Evolutionary conservation across 2,113 vertebrate genomes (phyloP).

Genomic region (Pithys albifrons): DNA sequence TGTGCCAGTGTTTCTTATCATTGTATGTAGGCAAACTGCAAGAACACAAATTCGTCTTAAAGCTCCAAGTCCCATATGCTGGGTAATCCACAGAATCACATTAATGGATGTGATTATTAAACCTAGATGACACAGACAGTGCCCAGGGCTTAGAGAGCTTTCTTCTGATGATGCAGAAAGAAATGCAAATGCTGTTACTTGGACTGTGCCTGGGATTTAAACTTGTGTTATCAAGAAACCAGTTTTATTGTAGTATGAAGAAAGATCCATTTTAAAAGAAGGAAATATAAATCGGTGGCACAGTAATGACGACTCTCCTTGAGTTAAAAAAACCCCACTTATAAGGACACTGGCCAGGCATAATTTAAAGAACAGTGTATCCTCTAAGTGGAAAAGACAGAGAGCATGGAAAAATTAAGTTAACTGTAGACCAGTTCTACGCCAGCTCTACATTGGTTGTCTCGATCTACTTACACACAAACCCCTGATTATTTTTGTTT

Average conservation of each 20-base stretch:
- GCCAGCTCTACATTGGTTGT: neutral
- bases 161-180: neutral
- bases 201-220: neutral
- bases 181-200: neutral
- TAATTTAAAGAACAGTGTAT: neutral
- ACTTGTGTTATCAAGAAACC: neutral
- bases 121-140: neutral
- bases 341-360: neutral
- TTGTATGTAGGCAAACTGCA: neutral
- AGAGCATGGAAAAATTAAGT: neutral
- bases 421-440: neutral
- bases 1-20: neutral
- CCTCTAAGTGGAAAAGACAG: neutral
- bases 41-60: neutral
- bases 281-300: neutral
- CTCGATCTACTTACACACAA: neutral
- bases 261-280: neutral
- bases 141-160: neutral
- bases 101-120: neutral
- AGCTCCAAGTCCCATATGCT: neutral
- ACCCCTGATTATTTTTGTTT: neutral
- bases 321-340: neutral
- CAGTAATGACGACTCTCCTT: neutral
- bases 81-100: neutral
- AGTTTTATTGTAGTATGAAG: neutral